Conservation (phyloP, 2,888 invertebrate genomes). For the Leistus spinibarbis region DNA sequence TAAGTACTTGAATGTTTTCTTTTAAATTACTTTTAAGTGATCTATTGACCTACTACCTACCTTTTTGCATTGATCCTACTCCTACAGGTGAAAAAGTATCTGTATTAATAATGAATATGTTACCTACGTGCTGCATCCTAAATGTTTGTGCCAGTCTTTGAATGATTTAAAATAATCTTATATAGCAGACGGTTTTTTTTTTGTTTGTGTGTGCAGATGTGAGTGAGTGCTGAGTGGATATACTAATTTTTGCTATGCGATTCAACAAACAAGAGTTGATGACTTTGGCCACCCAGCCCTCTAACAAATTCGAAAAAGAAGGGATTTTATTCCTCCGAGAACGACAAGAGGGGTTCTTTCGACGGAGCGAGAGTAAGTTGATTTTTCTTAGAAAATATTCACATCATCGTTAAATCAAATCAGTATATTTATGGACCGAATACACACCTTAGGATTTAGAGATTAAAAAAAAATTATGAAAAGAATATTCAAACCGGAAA, state of each 20-base stretch:
- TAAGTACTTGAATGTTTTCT: conserved; percentile 3
- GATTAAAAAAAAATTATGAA: too few relatives aligned
- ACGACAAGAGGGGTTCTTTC: conserved; percentile 89
- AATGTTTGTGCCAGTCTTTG: background rate
- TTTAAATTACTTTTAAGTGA: conserved; percentile 24
- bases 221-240: conserved; percentile 29
- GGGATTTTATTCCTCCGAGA: conserved; percentile 86
- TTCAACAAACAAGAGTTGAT: conserved; percentile 89
- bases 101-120: conserved; percentile 33
- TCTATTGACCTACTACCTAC: conserved; percentile 36
- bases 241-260: conserved; percentile 66
- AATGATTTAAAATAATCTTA: conserved; percentile 4
- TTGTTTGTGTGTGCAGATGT: conserved; percentile 16
- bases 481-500: too few relatives aligned
- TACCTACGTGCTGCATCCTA: conserved; percentile 29
- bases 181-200: background rate
- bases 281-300: conserved; percentile 83
- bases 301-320: conserved; percentile 90
- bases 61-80: conserved; percentile 36
- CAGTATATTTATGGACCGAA: too few relatives aligned
- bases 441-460: too few relatives aligned
- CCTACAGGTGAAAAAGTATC: conserved; percentile 35
- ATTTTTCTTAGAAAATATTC: background rate
- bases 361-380: conserved; percentile 85
- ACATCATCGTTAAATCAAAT: too few relatives aligned